These are phyloP conservation scores for Cerastis leucographa DNA, from an alignment of 2,888 invertebrate species.

Conservation along the genomic window DNA sequence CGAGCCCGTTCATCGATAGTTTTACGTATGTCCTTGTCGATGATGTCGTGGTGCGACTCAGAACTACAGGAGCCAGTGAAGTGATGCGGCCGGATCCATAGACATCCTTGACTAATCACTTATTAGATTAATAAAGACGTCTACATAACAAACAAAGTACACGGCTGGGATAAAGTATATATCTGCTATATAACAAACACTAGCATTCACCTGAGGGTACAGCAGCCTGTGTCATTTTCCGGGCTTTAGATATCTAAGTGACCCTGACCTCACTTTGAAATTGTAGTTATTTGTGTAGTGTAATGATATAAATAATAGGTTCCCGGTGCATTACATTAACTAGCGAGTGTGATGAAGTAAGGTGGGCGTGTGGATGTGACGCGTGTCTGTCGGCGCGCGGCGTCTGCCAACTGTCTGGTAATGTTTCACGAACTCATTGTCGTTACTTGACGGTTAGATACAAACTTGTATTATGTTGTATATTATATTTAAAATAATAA, in stretches of 20 bases:
- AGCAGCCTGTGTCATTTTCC: no score
- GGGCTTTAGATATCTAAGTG: neutral
- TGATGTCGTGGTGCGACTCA: neutral
- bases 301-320: neutral
- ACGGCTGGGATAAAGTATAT: neutral
- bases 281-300: neutral
- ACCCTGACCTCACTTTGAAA: neutral
- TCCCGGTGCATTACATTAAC: neutral
- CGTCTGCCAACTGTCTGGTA: neutral
- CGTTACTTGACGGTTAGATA: neutral
- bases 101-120: no score
- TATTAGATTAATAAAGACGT: neutral
- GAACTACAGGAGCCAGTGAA: neutral
- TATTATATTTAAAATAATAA: neutral
- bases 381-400: no score
- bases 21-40: neutral
- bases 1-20: neutral
- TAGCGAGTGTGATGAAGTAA: no score
- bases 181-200: no score
- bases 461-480: neutral
- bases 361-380: neutral
- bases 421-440: neutral
- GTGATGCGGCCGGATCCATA: no score
- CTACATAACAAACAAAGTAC: neutral
- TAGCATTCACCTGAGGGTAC: no score